Evolutionary conservation across 2,797 vertebrate genomes (phyloP), one percentile per base, ranked within the genome.

Genomic region (Cynodonichthys magdalenae): DNA sequence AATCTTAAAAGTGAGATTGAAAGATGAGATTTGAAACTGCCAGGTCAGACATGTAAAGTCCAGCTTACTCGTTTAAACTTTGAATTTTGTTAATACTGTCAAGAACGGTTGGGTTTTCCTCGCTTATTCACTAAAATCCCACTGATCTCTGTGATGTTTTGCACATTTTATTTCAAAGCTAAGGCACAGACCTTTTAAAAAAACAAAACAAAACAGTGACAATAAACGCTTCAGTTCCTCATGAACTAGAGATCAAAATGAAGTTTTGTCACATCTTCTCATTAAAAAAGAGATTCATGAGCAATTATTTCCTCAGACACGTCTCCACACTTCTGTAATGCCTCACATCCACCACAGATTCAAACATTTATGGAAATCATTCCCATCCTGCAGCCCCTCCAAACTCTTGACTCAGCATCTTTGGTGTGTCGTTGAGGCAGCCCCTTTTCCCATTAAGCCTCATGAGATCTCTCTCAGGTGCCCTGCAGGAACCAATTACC

Each of bases 401-500:
- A 80, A 88, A 88, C 69, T 65, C 74, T 84, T 86, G 80, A 87
- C 61, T 90, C 87, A 82, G 88, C 81, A 53, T 63, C 68, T 87
- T 79, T 81, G 61, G 64, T 62, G 54, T 74, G 71, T 81, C 77
- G 81, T 72, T 79, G 76, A 80, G 75, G 88, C 84, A 50, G 87
- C 85, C 24, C 24, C 90, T 91, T 93, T 93, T 89, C 83, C 74
- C 76, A 77, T 62, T 72, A 75, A 73, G 59, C 41, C 69, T 75
- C 57, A 50, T 19, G 20, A 80, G 50, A 56, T 51, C 60, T 48
- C 53, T 62, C 45, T 62, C 20, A 9, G 27, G 28, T 19, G 57
- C 57, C 65, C 74, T 61, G 73, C 76, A 83, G 82, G 75, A 85
- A 79, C 74, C 76, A 79, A 75, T 88, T 83, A 85, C 65, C 59